These are phyloP conservation scores for Noctua pronuba DNA, from an alignment of 2,888 invertebrate genomes.

Conservation along the genomic window DNA sequence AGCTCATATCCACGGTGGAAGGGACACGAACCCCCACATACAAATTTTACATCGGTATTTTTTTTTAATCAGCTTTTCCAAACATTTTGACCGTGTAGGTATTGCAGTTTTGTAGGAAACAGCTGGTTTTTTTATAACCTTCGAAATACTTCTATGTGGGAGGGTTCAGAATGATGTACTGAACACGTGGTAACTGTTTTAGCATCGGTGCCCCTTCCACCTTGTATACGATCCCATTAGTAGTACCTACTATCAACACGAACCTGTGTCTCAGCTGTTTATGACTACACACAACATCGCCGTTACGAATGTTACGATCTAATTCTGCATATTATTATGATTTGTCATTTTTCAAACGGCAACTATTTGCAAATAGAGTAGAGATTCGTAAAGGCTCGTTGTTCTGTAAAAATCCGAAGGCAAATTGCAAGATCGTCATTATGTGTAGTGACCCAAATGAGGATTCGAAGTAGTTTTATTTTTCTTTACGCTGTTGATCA, in stretches of 20 bases:
- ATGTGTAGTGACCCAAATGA: neutral
- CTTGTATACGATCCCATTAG: neutral
- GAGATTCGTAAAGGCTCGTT: neutral
- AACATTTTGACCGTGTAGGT: no score
- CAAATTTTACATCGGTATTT: no score
- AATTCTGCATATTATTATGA: neutral
- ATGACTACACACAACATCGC: conserved; percentile 1
- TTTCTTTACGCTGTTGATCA: neutral
- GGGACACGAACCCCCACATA: no score
- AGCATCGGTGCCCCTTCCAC: no score
- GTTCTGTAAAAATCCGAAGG: neutral
- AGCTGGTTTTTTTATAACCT: no score
- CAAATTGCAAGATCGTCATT: neutral
- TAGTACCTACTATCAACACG: neutral
- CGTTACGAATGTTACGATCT: conserved; percentile 14
- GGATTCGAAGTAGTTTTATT: neutral
- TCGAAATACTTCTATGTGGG: no score
- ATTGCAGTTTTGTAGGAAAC: no score
- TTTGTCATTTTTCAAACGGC: neutral
- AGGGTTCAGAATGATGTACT: no score
- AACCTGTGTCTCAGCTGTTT: neutral
- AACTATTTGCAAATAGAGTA: no score
- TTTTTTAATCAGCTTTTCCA: no score
- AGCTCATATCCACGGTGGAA: neutral
- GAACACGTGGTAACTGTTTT: no score